Evolutionary conservation across 2,888 invertebrate genomes (phyloP).

Genomic region (Philonicus albiceps): DNA sequence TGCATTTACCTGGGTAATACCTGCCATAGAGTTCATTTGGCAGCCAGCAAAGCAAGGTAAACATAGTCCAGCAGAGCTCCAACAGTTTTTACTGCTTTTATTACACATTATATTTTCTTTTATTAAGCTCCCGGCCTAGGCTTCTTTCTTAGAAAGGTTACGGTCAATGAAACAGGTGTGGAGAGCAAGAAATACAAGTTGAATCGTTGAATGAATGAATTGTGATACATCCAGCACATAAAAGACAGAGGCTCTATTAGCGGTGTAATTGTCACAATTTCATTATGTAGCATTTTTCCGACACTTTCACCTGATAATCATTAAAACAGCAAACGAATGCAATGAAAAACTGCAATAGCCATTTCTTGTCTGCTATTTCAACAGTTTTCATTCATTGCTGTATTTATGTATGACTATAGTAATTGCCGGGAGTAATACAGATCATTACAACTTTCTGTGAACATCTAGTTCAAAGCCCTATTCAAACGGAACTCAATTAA

Average conservation of each 20-base stretch:
- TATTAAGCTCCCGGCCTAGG: neutral
- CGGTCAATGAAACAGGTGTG: neutral
- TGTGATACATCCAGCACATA: neutral
- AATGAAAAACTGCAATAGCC: neutral
- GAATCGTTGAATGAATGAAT: neutral
- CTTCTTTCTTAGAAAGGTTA: neutral
- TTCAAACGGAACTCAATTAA: neutral
- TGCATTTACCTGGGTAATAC: neutral
- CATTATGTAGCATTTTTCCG: neutral
- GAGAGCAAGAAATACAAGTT: neutral
- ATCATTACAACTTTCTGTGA: neutral
- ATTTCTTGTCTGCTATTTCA: neutral
- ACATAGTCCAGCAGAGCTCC: neutral
- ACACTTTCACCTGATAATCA: neutral
- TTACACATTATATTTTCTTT: neutral
- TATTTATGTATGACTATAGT: neutral
- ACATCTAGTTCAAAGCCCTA: neutral
- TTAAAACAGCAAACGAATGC: neutral
- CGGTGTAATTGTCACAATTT: neutral
- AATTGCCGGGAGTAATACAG: neutral
- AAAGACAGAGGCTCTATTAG: neutral
- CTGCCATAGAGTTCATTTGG: neutral
- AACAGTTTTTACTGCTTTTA: neutral
- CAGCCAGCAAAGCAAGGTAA: neutral
- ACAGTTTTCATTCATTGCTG: neutral